Percentiles rank a stretch among this genome's conserved stretches.
phyloP scores from a whole-genome alignment of 2,113 vertebrate genomes.

The Rhinoderma darwinii region DNA sequence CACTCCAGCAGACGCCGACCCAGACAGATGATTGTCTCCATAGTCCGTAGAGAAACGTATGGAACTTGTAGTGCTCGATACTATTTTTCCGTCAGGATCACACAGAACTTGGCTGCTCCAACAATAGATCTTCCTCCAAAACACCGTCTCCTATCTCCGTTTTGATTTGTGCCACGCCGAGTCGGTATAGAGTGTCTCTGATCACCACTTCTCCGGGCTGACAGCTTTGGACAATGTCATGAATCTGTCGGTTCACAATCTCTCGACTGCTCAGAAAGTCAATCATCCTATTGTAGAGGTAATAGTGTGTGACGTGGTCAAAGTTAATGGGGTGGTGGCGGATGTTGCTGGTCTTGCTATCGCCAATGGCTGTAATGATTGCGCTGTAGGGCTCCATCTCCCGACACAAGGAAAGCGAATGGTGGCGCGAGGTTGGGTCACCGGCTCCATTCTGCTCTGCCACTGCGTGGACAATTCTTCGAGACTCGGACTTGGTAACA shows the following conservation, averaged over 20 bases:
- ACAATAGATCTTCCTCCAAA: conserved; percentile 67
- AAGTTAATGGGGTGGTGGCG: conserved; percentile 79
- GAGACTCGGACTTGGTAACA: conserved; percentile 80
- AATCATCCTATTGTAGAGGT: conserved; percentile 94
- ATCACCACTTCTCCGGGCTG: conserved; percentile 96
- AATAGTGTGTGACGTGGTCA: conserved; percentile 92
- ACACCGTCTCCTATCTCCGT: conserved; percentile 77
- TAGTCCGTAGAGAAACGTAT: neutral
- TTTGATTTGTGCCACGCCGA: conserved; percentile 95
- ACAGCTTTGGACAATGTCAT: conserved; percentile 87
- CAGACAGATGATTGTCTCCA: conserved; percentile 2
- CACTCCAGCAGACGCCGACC: neutral
- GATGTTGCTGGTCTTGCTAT: conserved; percentile 68
- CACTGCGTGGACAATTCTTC: conserved; percentile 79
- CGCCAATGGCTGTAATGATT: conserved; percentile 69
- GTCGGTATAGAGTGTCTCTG: conserved; percentile 89
- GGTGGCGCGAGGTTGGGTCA: conserved; percentile 73
- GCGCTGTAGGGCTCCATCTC: conserved; percentile 84
- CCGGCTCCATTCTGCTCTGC: conserved; percentile 59
- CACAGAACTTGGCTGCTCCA: conserved; percentile 48
- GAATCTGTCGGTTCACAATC: conserved; percentile 91
- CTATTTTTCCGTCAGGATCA: neutral
- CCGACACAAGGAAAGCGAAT: conserved; percentile 80
- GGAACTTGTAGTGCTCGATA: conserved; percentile 24
- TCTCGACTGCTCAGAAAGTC: conserved; percentile 95